phyloP scores from a whole-genome alignment of 2,888 invertebrate genomes.

The Mesoligia furuncula region DNA sequence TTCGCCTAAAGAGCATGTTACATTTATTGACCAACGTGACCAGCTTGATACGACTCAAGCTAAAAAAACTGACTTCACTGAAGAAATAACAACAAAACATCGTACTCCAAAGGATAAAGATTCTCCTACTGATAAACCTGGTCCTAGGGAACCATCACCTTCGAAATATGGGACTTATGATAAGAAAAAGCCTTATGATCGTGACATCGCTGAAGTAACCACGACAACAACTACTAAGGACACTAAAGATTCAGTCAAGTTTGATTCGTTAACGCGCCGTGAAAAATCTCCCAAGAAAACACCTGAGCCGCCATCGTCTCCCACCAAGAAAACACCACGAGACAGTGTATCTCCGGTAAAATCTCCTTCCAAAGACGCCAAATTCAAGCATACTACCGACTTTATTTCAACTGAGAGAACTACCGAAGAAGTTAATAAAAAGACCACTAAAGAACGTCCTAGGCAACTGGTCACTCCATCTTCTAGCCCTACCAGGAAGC shows the following conservation, averaged over 20 bases:
- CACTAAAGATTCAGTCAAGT: constrained; percentile 63
- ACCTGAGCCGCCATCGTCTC: constrained; percentile 64
- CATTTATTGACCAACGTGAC: constrained; percentile 66
- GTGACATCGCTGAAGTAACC: constrained; percentile 45
- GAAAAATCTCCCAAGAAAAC: constrained; percentile 64
- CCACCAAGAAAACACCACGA: constrained; percentile 71
- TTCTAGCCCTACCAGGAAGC: constrained; percentile 87
- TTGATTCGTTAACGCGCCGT: constrained; percentile 66
- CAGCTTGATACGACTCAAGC: constrained; percentile 56
- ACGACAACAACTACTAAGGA: constrained; percentile 56
- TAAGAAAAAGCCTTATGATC: constrained; percentile 66
- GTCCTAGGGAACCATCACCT: constrained; percentile 66
- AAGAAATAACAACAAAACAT: constrained; percentile 49
- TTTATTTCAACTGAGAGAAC: constrained; percentile 80
- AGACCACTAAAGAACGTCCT: constrained; percentile 74
- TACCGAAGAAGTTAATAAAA: constrained; percentile 78
- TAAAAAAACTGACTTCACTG: constrained; percentile 55
- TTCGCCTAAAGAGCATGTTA: constrained; percentile 75
- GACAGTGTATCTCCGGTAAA: constrained; percentile 76
- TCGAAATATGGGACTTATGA: constrained; percentile 72
- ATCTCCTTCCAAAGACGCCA: constrained; percentile 72
- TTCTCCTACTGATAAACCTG: constrained; percentile 41
- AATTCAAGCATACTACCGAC: constrained; percentile 76
- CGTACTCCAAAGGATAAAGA: constrained; percentile 38
- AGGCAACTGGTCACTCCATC: constrained; percentile 87